phyloP scores from a whole-genome alignment of 2,113 vertebrate genomes.

The Mormoops blainvillei region DNA sequence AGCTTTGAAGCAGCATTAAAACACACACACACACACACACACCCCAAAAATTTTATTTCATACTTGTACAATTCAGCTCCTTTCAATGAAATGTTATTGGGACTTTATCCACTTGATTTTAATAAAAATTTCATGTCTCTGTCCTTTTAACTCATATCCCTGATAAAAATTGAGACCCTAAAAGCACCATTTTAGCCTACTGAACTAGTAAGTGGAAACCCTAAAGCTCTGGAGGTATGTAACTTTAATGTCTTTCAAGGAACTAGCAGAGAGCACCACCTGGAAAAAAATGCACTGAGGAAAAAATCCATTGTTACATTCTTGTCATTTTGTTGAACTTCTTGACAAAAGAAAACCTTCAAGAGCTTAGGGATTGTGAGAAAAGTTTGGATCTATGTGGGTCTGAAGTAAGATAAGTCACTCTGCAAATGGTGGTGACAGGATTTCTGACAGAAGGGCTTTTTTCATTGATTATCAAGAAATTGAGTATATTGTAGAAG shows the following conservation, averaged over 20 bases:
- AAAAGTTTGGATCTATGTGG: not conserved
- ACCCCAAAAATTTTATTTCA: not conserved
- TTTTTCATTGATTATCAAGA: not conserved
- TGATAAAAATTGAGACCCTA: not conserved
- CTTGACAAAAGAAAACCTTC: not conserved
- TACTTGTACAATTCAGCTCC: not conserved
- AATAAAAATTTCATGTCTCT: not conserved
- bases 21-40: not conserved
- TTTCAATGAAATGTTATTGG: not conserved
- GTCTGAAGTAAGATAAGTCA: not conserved
- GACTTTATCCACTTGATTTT: not conserved
- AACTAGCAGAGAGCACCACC: slow-evolving; percentile 16
- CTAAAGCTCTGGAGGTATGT: slow-evolving; percentile 14
- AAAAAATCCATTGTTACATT: not conserved
- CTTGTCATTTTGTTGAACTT: not conserved
- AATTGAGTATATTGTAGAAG: not conserved
- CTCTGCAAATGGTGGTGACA: not conserved
- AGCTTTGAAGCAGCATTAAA: not conserved
- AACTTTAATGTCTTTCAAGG: slow-evolving; percentile 47
- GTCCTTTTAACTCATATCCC: not conserved
- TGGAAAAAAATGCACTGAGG: not conserved
- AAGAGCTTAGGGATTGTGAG: not conserved
- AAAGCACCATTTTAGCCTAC: not conserved
- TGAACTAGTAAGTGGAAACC: slow-evolving; percentile 32
- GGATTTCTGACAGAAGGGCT: not conserved